Base-by-base conservation (phyloP, 2,113 vertebrate genomes). In the Turdus rufiventris region DNA sequence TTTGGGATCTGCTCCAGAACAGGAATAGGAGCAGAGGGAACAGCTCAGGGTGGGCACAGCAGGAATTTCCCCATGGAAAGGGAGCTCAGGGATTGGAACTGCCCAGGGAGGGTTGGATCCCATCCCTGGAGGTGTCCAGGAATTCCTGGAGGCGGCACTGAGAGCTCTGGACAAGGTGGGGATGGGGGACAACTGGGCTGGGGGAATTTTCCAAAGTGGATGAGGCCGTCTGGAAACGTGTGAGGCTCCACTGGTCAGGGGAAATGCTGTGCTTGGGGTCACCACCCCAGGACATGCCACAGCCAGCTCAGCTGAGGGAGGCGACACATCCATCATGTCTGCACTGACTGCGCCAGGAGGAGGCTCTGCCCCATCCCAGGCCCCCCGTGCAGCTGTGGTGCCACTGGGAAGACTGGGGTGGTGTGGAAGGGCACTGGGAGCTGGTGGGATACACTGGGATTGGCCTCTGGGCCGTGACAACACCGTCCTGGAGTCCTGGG, bases 181-280 rank as follows among this genome's bases (percentile, higher is more conserved):
- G 0, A 8, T 8, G 0, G 0, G 33, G 21, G 26, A 67, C 21
- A 51, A 33, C 10, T 9, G 2, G 21, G 2, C 40, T 47, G 34
- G 34, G 26, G 25, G 8, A 1, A 6, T 71, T 71, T 56, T 31
- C 40, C 50, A 40, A 2, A 11, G 20, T 12, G 50, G 31, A 23
- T 10, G 48, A 76, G 26, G 26, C 26, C 45, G 21, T 2, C 1
- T 4, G 36, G 43, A 29, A 34, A 25, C 26, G 33, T 0, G 0
- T 31, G 62, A 13, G 42, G 33, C 20, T 38, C 8, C 51, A 26
- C n/a, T 28, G 63, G 53, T 16, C 34, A 58, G 38, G 0, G 38
- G 26, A 29, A 23, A 40, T 2, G 24, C 8, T 5, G 34, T 16
- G 23, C 48, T 48, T 47, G 50, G 23, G 48, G 45, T 5, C 47